phyloP scores from a whole-genome alignment of 2,888 invertebrate species.

The Campoplex capitator region DNA sequence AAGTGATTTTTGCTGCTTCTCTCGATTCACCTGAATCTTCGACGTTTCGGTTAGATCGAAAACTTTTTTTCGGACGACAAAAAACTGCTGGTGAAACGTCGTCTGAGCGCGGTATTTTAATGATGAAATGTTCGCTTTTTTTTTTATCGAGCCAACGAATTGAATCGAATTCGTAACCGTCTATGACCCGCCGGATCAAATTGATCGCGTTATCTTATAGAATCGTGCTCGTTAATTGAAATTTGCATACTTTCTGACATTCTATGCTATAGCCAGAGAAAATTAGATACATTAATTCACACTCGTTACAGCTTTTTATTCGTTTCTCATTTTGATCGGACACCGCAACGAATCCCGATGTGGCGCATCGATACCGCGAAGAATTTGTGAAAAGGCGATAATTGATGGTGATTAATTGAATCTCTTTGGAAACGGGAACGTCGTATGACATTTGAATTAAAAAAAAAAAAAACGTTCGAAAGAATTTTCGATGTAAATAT shows the following conservation, averaged over 20 bases:
- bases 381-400: not conserved
- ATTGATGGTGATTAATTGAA: slow-evolving; percentile 1
- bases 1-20: not conserved
- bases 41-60: not conserved
- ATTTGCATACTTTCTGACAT: not conserved
- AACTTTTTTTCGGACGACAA: not conserved
- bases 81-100: not conserved
- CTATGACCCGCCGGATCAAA: not conserved
- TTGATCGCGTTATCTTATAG: not conserved
- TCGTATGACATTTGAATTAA: slow-evolving; percentile 13
- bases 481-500: not conserved
- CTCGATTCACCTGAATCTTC: not conserved
- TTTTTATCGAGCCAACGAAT: not conserved
- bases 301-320: not conserved
- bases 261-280: not conserved
- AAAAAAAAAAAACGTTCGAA: slow-evolving; percentile 4
- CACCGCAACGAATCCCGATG: not conserved
- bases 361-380: not conserved
- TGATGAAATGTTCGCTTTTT: not conserved
- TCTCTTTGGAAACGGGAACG: not conserved
- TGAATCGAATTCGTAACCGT: not conserved
- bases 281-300: not conserved
- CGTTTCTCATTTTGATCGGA: slow-evolving; percentile 2
- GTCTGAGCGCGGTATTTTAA: not conserved
- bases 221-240: not conserved